Percentiles rank a stretch among this genome's conserved stretches.
These are phyloP conservation scores for Eurystomus glaucurus DNA, from an alignment of 2,797 vertebrate genomes.

Conservation along the genomic window DNA sequence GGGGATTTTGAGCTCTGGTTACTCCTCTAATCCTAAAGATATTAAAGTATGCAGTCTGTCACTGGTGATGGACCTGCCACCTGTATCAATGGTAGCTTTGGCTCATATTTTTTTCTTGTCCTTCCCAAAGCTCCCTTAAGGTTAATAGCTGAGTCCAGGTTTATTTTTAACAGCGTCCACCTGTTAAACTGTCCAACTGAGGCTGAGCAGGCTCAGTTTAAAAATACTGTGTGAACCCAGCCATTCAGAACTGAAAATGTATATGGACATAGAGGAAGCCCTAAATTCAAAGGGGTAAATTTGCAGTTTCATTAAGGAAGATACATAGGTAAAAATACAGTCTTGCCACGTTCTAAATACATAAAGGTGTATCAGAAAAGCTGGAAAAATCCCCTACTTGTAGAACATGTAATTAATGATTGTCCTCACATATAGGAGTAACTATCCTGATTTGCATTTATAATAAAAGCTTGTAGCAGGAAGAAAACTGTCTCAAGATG, in stretches of 20 bases:
- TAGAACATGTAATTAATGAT: neutral
- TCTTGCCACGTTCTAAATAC: neutral
- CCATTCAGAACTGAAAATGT: neutral
- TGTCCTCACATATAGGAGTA: neutral
- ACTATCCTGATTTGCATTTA: neutral
- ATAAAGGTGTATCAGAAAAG: neutral
- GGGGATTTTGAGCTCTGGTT: neutral
- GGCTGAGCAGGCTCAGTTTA: neutral
- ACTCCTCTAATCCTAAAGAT: neutral
- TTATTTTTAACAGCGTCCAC: neutral
- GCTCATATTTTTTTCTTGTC: neutral
- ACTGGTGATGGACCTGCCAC: neutral
- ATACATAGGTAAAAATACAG: neutral
- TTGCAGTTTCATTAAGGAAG: neutral
- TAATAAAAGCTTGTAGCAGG: slow-evolving; percentile 1
- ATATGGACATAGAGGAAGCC: neutral
- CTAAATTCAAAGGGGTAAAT: neutral
- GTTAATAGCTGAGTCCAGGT: neutral
- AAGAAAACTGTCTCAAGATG: neutral
- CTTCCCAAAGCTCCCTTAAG: neutral
- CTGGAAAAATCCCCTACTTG: neutral
- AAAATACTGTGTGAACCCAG: neutral
- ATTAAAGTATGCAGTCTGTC: neutral
- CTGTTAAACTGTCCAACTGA: neutral
- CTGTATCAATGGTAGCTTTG: fast-evolving